These are phyloP conservation scores for Pterobdella sp. DNA, from an alignment of 2,888 invertebrate genomes.

Conservation along the genomic window DNA sequence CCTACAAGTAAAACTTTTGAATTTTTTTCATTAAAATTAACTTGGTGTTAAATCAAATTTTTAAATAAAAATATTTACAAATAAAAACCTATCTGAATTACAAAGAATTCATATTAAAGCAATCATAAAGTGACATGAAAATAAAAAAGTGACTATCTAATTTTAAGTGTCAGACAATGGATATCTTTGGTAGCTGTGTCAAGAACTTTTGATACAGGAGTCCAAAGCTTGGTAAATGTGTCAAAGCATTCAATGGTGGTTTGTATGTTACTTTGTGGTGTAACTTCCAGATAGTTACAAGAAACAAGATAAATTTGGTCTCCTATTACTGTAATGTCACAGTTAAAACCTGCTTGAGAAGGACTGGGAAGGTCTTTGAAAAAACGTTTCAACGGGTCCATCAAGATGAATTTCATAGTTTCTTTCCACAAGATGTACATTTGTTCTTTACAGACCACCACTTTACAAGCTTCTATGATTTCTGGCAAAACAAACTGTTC, in stretches of 20 bases:
- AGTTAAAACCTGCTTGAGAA: background rate
- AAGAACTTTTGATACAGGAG: slow-evolving; percentile 5
- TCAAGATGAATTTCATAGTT: slow-evolving; percentile 45
- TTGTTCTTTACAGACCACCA: slow-evolving; percentile 44
- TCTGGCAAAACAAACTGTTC: slow-evolving; percentile 49
- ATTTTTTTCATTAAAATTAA: background rate
- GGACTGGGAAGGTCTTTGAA: slow-evolving; percentile 43
- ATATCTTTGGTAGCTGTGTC: slow-evolving; percentile 10
- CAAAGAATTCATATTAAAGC: background rate
- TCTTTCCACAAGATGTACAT: slow-evolving; percentile 51
- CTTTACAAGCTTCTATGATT: slow-evolving; percentile 45
- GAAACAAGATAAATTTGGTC: slow-evolving; percentile 19
- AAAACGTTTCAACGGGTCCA: slow-evolving; percentile 46
- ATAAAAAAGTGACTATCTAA: background rate
- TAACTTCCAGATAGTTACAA: slow-evolving; percentile 4
- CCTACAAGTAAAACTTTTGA: background rate
- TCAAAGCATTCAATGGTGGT: slow-evolving; percentile 22
- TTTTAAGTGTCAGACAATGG: slow-evolving; percentile 23
- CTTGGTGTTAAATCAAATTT: background rate
- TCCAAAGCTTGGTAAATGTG: slow-evolving; percentile 15
- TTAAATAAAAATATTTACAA: slow-evolving; percentile 9
- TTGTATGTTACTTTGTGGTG: background rate
- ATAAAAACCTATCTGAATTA: background rate
- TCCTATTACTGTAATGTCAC: slow-evolving; percentile 19
- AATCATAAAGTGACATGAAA: background rate